Base-by-base conservation (phyloP, 2,113 vertebrate genomes). In the Oenanthe oenanthe region DNA sequence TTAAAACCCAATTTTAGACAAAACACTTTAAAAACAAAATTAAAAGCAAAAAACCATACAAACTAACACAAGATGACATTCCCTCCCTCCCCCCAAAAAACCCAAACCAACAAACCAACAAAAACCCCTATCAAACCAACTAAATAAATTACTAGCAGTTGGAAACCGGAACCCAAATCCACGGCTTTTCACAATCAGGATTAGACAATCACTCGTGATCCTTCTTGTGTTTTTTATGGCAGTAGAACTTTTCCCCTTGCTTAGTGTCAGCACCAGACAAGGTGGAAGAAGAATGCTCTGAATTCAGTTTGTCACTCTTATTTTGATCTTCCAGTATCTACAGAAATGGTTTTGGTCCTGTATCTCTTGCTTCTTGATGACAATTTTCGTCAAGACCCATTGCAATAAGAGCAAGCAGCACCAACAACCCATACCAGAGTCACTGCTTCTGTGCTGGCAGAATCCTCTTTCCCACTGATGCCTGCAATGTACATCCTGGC, bases 31-130 rank as follows among this genome's bases (percentile, higher is more conserved):
- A 28, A 91, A 85, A 32, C 2, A 67, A 74, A 57, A 13, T 15
- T 21, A 51, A 25, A 15, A 48, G 7, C 3, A 38, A 73, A 19
- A 48, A 48, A 48, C 7, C 25, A 50, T 25, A 24, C 16, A 48
- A 68, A 29, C 4, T 21, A 57, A 7, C 4, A 38, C 18, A 53
- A 53, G 53, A 43, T 17, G 0, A 32, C 15, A 24, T 4, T 36
- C 12, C 8, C 3, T 9, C 9, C 36, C 16, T 38, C 6, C 20
- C 12, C 12, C 2, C 1, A 7, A 43, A 58, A n/a, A 17, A 3
- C 4, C 9, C 10, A 20, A 45, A 57, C 17, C 19, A 65, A 57
- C 20, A 66, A 57, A 42, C 2, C 24, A 85, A 65, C 9, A 58
- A 66, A 61, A 47, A 53, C 40, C 17, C 16, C 13, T 54, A 8